Evolutionary conservation across 53 echinoderm and acorn worm species (phyloP).

Genomic region (Zoroaster sp.): DNA sequence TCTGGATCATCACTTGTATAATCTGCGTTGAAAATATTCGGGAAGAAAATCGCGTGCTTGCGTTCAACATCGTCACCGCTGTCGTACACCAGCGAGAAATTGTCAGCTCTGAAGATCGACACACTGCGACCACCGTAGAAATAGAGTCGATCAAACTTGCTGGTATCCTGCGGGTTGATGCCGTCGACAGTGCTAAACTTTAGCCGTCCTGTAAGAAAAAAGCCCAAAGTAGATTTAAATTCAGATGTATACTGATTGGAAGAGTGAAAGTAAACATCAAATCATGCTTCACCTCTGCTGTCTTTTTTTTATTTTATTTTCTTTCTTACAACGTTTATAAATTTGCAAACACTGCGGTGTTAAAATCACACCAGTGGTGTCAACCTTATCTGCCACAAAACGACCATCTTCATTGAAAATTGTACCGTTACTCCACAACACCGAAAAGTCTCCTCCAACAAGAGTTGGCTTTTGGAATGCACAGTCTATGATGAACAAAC

Average conservation of each 20-base stretch:
- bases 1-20: background rate
- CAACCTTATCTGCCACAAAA: too few species aligned
- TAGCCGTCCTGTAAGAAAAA: background rate
- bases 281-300: too few species aligned
- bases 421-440: background rate
- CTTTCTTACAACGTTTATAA: too few species aligned
- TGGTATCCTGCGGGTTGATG: background rate
- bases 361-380: too few species aligned
- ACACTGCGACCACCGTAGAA: conserved; percentile 63
- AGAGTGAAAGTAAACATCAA: too few species aligned
- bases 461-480: background rate
- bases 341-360: too few species aligned
- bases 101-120: conserved; percentile 54
- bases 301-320: too few species aligned
- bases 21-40: conserved; percentile 73
- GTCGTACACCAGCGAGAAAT: conserved; percentile 64
- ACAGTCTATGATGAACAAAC: conserved; percentile 9
- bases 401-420: background rate
- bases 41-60: conserved; percentile 51
- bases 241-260: too few species aligned
- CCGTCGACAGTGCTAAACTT: background rate
- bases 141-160: conserved; percentile 46
- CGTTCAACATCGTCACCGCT: conserved; percentile 57
- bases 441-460: background rate
- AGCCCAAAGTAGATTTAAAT: too few species aligned